Percentiles rank a stretch among this genome's conserved stretches.
phyloP scores from a whole-genome alignment of 2,797 vertebrate species.

The Periparus ater region DNA sequence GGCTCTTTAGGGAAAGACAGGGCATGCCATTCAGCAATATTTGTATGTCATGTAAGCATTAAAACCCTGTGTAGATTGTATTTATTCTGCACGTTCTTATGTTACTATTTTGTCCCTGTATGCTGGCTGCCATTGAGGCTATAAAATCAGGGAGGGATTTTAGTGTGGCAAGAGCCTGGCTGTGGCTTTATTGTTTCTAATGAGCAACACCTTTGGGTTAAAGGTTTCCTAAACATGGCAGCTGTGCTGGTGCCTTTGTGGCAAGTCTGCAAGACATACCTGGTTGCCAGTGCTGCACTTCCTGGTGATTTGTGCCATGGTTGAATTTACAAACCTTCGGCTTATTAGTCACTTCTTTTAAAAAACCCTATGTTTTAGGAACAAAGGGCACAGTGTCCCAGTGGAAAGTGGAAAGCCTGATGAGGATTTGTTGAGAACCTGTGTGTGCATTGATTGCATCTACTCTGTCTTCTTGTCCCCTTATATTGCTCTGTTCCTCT shows the following conservation, averaged over 20 bases:
- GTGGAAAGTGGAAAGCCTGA: not conserved
- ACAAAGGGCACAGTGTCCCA: rapidly evolving
- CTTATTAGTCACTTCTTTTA: not conserved
- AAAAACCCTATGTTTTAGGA: not conserved
- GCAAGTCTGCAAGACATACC: not conserved
- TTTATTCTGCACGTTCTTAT: not conserved
- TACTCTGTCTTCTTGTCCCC: not conserved
- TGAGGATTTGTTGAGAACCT: not conserved
- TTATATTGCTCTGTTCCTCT: not conserved
- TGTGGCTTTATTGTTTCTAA: not conserved
- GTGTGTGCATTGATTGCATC: not conserved
- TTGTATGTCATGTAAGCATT: not conserved
- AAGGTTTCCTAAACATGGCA: not conserved
- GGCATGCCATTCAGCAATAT: not conserved
- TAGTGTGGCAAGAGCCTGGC: not conserved
- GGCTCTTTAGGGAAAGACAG: not conserved
- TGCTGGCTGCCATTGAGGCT: not conserved
- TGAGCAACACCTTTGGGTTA: not conserved
- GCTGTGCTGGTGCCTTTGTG: not conserved
- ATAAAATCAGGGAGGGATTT: not conserved
- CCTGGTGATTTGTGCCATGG: not conserved
- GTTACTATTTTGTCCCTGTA: not conserved
- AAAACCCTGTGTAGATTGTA: not conserved
- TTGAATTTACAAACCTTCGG: not conserved
- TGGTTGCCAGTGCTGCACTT: not conserved